Conservation (phyloP, 2,113 vertebrate species). For the Vidua macroura region DNA sequence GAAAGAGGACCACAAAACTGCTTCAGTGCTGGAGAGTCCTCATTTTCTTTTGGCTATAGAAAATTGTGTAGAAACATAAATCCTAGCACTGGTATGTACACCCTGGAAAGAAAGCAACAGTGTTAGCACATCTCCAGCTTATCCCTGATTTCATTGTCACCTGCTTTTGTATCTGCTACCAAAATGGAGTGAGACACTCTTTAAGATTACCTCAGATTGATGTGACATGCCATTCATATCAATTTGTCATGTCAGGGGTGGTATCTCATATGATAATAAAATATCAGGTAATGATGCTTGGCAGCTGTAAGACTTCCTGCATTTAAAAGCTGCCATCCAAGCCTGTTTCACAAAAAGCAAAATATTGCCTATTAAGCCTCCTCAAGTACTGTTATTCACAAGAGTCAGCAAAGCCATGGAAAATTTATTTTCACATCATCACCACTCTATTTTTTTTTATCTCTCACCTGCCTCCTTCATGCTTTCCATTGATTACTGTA, state of each 20-base stretch:
- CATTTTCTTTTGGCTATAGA: not conserved
- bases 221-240: not conserved
- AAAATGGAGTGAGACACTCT: not conserved
- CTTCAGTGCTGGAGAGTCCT: not conserved
- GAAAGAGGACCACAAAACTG: not conserved
- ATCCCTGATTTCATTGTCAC: not conserved
- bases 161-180: not conserved
- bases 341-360: not conserved
- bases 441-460: not conserved
- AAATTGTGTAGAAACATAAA: not conserved
- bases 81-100: not conserved
- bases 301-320: not conserved
- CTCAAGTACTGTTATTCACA: not conserved
- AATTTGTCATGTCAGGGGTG: not conserved
- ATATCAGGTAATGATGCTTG: not conserved
- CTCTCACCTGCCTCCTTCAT: not conserved
- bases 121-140: not conserved
- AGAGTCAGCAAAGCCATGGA: not conserved
- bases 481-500: not conserved
- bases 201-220: not conserved
- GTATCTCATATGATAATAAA: not conserved
- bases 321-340: not conserved
- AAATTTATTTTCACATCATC: not conserved
- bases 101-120: not conserved
- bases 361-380: not conserved